Conservation (phyloP, 2,113 vertebrate species). For the Polyodon spathula region DNA sequence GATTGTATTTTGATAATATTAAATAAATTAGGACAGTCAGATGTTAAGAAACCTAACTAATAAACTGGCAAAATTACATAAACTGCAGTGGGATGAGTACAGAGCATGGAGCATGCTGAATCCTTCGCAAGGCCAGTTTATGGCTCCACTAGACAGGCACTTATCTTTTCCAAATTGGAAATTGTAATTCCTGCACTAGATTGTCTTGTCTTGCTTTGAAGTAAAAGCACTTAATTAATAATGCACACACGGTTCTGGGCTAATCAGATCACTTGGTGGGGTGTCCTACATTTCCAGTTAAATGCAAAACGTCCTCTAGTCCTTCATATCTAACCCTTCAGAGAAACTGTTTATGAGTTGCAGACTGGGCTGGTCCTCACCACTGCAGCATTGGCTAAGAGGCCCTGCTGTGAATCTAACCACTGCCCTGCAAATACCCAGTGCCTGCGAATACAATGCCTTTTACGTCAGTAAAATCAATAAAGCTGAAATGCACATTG, state of each 20-base stretch:
- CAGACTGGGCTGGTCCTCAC: conserved; percentile 44
- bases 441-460: conserved; percentile 27
- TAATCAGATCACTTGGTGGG: conserved; percentile 24
- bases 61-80: too few relatives aligned
- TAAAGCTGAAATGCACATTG: conserved; percentile 50
- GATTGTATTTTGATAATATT: too few relatives aligned
- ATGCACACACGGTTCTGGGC: conserved; percentile 27
- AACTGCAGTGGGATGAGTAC: background rate
- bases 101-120: background rate
- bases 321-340: conserved; percentile 55
- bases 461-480: conserved; percentile 49
- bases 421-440: conserved; percentile 37
- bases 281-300: conserved; percentile 42
- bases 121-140: background rate
- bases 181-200: conserved; percentile 21
- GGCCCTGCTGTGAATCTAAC: conserved; percentile 38
- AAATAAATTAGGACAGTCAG: too few relatives aligned
- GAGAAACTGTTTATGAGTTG: conserved; percentile 39
- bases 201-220: conserved; percentile 26
- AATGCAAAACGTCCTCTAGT: conserved; percentile 48
- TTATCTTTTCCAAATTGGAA: conserved; percentile 40
- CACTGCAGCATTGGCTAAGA: conserved; percentile 31
- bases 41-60: too few relatives aligned
- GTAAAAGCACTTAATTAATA: conserved; percentile 46
- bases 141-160: background rate